These are phyloP conservation scores for Nothobranchius kuhntae DNA, from an alignment of 2,113 vertebrate species.

Conservation along the genomic window DNA sequence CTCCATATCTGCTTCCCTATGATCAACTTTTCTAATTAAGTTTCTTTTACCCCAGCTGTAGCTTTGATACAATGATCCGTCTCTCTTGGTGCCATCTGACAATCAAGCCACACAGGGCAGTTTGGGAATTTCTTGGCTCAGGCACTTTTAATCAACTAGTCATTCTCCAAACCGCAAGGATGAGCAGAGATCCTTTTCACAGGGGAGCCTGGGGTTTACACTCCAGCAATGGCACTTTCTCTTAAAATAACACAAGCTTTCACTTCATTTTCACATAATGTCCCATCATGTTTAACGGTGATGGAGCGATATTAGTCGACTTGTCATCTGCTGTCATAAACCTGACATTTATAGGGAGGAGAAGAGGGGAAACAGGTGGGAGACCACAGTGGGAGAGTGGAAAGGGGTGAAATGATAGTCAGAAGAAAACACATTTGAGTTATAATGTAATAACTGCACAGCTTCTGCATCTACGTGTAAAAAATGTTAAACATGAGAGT, in stretches of 20 bases:
- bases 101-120: conserved; percentile 21
- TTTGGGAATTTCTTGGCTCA: conserved; percentile 42
- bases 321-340: conserved; percentile 36
- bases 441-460: conserved; percentile 33
- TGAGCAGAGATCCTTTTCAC: conserved; percentile 50
- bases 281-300: conserved; percentile 33
- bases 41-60: too few relatives aligned
- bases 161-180: conserved; percentile 42
- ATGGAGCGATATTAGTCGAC: conserved; percentile 34
- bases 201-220: conserved; percentile 45
- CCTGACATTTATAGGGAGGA: conserved; percentile 32
- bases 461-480: conserved; percentile 21
- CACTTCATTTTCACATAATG: conserved; percentile 35
- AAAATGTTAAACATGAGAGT: conserved; percentile 20
- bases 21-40: not conserved
- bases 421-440: conserved; percentile 24
- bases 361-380: conserved; percentile 18
- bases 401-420: conserved; percentile 11
- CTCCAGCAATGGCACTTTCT: conserved; percentile 66
- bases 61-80: conserved; percentile 16
- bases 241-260: conserved; percentile 51
- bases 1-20: too few relatives aligned
- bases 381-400: conserved; percentile 23
- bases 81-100: not conserved
- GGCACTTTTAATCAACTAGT: conserved; percentile 50